Evolutionary conservation across 2,888 invertebrate species (phyloP), one percentile per base, ranked within the genome.

Genomic region (Bombylius major): DNA sequence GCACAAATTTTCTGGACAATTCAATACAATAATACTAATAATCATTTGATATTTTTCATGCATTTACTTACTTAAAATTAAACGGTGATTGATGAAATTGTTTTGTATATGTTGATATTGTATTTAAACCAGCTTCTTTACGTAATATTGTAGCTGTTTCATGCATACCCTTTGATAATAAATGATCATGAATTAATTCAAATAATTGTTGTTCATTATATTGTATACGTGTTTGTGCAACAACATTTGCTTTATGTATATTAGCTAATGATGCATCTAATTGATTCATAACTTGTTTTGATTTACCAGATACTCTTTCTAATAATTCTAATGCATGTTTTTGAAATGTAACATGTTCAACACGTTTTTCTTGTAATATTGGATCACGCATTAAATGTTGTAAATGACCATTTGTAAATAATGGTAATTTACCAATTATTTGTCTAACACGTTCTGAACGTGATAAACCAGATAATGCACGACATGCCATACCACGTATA

Each of bases 371-470:
- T 76, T 96, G 95, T 1, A 97, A 78, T 59, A 99, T 92, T 12
- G 98, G 98, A 73, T 97, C 96, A 55, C 92, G 86, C 91, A 97
- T 96, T 55, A 98, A 75, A 82, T 89, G 82, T 75, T 96, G 95
- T 66, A 98, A 81, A 70, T 93, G 92, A 13, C 94, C 94, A 66
- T 87, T 89, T 55, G 90, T 90, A 73, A 98, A 93, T 58, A 98
- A 79, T 0, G 97, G 96, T 60, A 98, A 78, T 73, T 97, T 97
- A 64, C 93, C 87, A 58, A 98, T 87, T 66, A 98, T 97, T 77
- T 98, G 97, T 6, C 89, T 76, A 4, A 97, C 89, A 52, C 90
- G 91, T 69, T 93, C 90, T 55, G 90, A 92, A n/a, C 97, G 79
- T 0, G 96, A 91, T 42, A 99, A 78, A 0, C 98, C 98, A 39